These are phyloP conservation scores for Eutolmus rufibarbis DNA, from an alignment of 2,888 invertebrate species.

Conservation along the genomic window DNA sequence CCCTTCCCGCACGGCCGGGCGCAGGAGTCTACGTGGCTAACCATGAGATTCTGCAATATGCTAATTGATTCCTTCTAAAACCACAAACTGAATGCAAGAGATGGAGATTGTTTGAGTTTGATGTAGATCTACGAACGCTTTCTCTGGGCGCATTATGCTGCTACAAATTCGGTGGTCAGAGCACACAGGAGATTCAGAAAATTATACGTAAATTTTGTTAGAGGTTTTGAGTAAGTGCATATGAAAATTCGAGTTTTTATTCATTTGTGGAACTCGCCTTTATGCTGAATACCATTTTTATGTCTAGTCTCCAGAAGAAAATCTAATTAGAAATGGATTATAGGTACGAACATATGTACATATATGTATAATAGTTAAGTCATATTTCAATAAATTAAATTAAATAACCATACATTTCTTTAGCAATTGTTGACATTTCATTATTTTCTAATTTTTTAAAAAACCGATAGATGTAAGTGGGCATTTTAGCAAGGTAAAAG, in stretches of 20 bases:
- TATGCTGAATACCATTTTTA: too few species aligned
- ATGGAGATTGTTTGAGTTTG: not conserved
- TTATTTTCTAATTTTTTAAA: too few species aligned
- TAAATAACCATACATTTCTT: too few species aligned
- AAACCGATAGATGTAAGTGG: too few species aligned
- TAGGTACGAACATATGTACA: too few species aligned
- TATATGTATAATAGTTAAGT: too few species aligned
- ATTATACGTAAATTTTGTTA: not conserved
- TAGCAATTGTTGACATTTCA: too few species aligned
- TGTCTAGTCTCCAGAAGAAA: not conserved
- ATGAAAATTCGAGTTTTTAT: not conserved
- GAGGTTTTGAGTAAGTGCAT: not conserved
- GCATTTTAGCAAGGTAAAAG: too few species aligned
- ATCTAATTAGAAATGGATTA: too few species aligned
- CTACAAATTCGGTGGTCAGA: not conserved
- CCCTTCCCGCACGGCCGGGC: not conserved
- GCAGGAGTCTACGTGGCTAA: not conserved
- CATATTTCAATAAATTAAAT: too few species aligned
- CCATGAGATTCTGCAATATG: constrained; percentile 3
- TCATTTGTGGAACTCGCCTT: not conserved
- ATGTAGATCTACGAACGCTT: not conserved
- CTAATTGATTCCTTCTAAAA: constrained; percentile 9
- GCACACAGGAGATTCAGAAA: not conserved
- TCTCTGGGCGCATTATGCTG: not conserved
- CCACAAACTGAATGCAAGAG: constrained; percentile 4